Evolutionary conservation across 2,797 vertebrate genomes (phyloP).

Genomic region (Leptoclinus maculatus): DNA sequence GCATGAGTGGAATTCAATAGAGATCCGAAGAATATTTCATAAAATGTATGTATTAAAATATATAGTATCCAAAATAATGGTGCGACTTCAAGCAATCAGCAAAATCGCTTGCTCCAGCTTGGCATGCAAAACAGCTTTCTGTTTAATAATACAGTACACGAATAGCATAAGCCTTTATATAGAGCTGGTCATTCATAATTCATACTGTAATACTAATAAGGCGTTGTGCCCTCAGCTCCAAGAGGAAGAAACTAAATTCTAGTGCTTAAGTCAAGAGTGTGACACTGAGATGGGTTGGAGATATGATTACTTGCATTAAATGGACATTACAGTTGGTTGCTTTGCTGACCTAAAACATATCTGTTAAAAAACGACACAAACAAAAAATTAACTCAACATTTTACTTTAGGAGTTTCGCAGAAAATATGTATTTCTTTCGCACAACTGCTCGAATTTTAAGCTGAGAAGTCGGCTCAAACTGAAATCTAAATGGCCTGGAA

Average conservation of each 20-base stretch:
- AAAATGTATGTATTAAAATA: slow-evolving; percentile 1
- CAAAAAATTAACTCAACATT: not conserved
- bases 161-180: slow-evolving; percentile 69
- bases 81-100: slow-evolving; percentile 47
- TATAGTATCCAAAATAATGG: slow-evolving; percentile 17
- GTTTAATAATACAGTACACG: slow-evolving; percentile 67
- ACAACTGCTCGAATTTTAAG: not conserved
- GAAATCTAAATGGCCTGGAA: not conserved
- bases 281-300: slow-evolving; percentile 29
- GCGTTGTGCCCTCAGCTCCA: slow-evolving; percentile 53
- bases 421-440: not conserved
- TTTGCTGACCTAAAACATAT: not conserved
- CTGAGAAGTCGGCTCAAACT: not conserved
- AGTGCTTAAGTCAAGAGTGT: slow-evolving; percentile 43
- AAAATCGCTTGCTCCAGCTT: slow-evolving; percentile 26
- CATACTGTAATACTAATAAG: slow-evolving; percentile 70
- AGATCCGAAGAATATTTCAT: slow-evolving; percentile 9
- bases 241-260: slow-evolving; percentile 38
- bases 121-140: slow-evolving; percentile 65
- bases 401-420: not conserved
- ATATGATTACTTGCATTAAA: slow-evolving; percentile 25
- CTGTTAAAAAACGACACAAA: not conserved
- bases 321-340: not conserved
- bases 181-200: slow-evolving; percentile 75
- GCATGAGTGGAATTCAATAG: slow-evolving; percentile 5